A percentile compares a stretch with the other conserved stretches of the same genome.
Conservation (phyloP, 2,113 vertebrate species). For the Trogon surrucura region DNA sequence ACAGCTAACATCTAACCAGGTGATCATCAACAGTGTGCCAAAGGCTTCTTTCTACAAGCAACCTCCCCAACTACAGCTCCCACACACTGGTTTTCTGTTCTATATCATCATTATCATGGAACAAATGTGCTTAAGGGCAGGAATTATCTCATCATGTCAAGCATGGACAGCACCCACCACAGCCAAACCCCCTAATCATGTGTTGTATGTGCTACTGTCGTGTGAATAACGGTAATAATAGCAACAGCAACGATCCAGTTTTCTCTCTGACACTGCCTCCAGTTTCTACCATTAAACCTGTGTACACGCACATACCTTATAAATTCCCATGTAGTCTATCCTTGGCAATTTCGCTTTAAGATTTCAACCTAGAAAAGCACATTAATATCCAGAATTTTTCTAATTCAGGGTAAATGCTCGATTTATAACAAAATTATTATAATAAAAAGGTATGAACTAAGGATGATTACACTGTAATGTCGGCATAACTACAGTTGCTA, state of each 20-base stretch:
- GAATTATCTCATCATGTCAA: background rate
- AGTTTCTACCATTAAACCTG: background rate
- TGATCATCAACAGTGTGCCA: background rate
- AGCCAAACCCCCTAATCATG: background rate
- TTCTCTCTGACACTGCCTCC: background rate
- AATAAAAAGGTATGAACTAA: background rate
- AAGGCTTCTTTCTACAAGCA: background rate
- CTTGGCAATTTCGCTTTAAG: background rate
- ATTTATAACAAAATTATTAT: background rate
- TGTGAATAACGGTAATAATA: background rate
- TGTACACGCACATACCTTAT: rapidly evolving
- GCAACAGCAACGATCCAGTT: background rate
- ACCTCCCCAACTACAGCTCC: background rate
- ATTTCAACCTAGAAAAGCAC: background rate
- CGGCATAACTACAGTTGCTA: background rate
- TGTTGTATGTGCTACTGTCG: background rate
- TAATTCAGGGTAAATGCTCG: background rate
- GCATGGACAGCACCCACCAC: background rate
- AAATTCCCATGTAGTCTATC: background rate
- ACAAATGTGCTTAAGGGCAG: background rate
- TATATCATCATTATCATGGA: background rate
- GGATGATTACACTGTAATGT: background rate
- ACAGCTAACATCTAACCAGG: background rate
- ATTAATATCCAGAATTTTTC: background rate
- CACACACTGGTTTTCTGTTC: background rate